phyloP scores from a whole-genome alignment of 2,888 invertebrate genomes.

The Eulithis testata region DNA sequence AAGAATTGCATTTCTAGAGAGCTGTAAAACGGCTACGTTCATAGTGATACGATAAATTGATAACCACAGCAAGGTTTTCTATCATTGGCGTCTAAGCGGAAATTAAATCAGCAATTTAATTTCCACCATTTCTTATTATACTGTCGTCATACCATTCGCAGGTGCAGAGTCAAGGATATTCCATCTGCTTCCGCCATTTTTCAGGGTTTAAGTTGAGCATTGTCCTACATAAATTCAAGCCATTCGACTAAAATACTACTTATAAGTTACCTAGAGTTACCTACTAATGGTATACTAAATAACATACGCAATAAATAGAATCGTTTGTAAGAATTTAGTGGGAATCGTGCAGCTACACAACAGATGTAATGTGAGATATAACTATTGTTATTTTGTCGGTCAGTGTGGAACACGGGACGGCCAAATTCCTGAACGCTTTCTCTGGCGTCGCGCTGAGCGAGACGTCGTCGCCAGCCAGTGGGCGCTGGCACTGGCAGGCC shows the following conservation, averaged over 20 bases:
- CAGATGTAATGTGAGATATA: constrained; percentile 43
- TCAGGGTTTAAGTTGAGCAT: constrained; percentile 1
- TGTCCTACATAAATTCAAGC: neutral
- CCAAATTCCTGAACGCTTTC: constrained; percentile 83
- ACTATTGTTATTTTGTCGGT: constrained; percentile 47
- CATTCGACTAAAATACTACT: neutral
- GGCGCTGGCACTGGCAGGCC: constrained; percentile 22
- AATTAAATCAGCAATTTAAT: constrained; percentile 16
- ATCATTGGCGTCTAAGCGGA: constrained; percentile 17
- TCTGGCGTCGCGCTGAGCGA: constrained; percentile 58
- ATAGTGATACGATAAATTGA: constrained; percentile 65
- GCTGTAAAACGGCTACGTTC: constrained; percentile 67
- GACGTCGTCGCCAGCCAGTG: constrained; percentile 34
- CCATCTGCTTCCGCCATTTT: neutral
- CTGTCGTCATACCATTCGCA: constrained; percentile 2
- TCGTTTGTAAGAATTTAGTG: neutral
- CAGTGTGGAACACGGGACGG: constrained; percentile 58
- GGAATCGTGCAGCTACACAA: constrained; percentile 7
- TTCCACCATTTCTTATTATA: constrained; percentile 5
- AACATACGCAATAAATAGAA: neutral
- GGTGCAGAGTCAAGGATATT: constrained; percentile 7
- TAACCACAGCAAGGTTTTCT: constrained; percentile 42
- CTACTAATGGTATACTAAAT: too few species aligned
- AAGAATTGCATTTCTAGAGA: constrained; percentile 78
- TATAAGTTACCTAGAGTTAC: too few species aligned